Evolutionary conservation across 2,888 invertebrate species (phyloP), one percentile per base, ranked within the genome.

Genomic region (Girardia tigrina): DNA sequence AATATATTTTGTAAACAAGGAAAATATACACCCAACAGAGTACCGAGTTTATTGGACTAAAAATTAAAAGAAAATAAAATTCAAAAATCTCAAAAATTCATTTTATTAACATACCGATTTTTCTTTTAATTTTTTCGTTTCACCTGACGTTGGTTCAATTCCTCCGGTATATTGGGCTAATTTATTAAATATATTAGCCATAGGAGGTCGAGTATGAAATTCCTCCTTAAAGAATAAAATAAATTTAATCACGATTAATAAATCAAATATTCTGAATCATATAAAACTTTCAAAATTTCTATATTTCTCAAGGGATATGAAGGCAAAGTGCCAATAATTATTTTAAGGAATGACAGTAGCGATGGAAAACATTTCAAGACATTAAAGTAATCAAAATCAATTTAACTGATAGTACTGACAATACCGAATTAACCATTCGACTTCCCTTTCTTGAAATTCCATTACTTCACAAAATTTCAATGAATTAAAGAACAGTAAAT

Each of bases 1-100:
- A 99, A 97, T 86, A 98, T 99, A 86, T 99, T 99, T 86, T 99
- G 98, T 82, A 98, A 93, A 86, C 97, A 98, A 77, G 98, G 98
- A 78, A 99, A 88, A 86, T 90, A 98, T 79, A 97, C 95, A 78
- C 97, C 97, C 85, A 97, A 91, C 82, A 97, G 88, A 70, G 95
- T 97, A 81, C 97, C 97, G 90, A 98, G 92, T 79, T 94, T 91
- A 69, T 94, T 92, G 29, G 71, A 87, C 81, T 83, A 77, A n/a
- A n/a, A n/a, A n/a, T n/a, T n/a, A n/a, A n/a, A n/a, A n/a, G n/a
- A n/a, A 36, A 20, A 16, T 70, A 79, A 29, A 75, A n/a, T n/a
- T n/a, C 70, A 29, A 29, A 27, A 36, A 36, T 26, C 12, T 23
- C 12, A 20, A 70, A n/a, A n/a, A 56, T 56, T n/a, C n/a, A 56